Evolutionary conservation across 2,797 vertebrate species (phyloP).

Genomic region (Buphagus erythrorhynchus): DNA sequence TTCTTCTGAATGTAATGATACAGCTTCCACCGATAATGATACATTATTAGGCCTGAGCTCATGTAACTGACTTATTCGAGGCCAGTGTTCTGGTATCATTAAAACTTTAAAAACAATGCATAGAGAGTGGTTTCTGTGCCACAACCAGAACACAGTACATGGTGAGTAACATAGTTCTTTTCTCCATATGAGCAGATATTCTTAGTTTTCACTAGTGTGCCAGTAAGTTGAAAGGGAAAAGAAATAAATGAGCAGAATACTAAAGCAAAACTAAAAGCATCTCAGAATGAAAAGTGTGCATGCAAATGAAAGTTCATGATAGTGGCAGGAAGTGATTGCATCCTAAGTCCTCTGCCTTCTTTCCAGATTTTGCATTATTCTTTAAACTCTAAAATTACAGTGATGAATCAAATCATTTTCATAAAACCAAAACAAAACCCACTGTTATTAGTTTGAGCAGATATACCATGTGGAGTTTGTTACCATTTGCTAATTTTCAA

Average conservation of each 20-base stretch:
- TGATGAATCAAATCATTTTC: not conserved
- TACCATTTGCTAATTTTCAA: constrained; percentile 55
- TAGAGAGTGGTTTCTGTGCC: not conserved
- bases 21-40: not conserved
- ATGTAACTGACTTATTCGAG: not conserved
- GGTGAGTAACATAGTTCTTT: not conserved
- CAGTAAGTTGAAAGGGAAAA: not conserved
- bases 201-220: not conserved
- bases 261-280: not conserved
- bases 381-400: not conserved
- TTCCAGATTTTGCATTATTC: not conserved
- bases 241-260: not conserved
- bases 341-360: not conserved
- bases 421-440: not conserved
- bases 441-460: not conserved
- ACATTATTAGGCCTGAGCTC: not conserved
- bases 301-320: not conserved
- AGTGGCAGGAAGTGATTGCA: not conserved
- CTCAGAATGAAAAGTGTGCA: not conserved
- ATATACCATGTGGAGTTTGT: constrained; percentile 1
- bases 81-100: not conserved
- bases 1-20: not conserved
- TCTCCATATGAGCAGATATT: not conserved
- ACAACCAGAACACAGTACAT: not conserved
- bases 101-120: not conserved